phyloP scores from a whole-genome alignment of 2,797 vertebrate species.

The Scomberomorus guttatus region DNA sequence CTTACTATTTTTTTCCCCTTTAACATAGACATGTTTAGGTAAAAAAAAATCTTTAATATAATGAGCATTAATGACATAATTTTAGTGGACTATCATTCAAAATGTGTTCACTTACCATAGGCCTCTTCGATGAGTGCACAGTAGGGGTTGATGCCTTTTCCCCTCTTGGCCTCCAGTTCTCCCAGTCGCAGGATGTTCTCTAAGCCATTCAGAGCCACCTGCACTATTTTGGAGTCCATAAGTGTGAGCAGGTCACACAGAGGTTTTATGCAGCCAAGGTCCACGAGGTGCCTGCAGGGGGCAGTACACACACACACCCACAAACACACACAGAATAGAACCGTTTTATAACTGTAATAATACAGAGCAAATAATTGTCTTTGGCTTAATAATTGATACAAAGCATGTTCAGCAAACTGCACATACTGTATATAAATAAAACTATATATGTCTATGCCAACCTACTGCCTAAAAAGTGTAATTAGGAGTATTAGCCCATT shows the following conservation, averaged over 20 bases:
- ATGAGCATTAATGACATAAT: neutral
- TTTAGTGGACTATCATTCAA: neutral
- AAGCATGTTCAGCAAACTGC: neutral
- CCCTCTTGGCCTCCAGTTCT: conserved; percentile 95
- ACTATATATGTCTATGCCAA: neutral
- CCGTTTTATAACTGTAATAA: neutral
- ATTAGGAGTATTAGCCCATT: neutral
- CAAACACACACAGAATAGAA: neutral
- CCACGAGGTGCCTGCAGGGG: conserved; percentile 92
- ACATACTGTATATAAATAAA: neutral
- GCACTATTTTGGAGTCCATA: conserved; percentile 99
- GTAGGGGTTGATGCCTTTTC: conserved; percentile 96
- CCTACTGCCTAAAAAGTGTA: neutral
- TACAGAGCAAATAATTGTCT: neutral
- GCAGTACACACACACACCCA: conserved; percentile 19
- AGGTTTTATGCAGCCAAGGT: conserved; percentile 96
- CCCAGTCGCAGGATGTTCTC: conserved; percentile 97
- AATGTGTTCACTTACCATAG: conserved; percentile 86
- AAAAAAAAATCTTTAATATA: neutral
- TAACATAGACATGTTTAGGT: no score
- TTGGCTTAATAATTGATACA: neutral
- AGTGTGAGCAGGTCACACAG: conserved; percentile 97
- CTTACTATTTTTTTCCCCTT: no score
- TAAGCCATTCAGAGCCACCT: conserved; percentile 95
- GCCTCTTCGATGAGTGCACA: conserved; percentile 97